These are phyloP conservation scores for Papilio gigon DNA, from an alignment of 2,888 invertebrate species.

Conservation along the genomic window DNA sequence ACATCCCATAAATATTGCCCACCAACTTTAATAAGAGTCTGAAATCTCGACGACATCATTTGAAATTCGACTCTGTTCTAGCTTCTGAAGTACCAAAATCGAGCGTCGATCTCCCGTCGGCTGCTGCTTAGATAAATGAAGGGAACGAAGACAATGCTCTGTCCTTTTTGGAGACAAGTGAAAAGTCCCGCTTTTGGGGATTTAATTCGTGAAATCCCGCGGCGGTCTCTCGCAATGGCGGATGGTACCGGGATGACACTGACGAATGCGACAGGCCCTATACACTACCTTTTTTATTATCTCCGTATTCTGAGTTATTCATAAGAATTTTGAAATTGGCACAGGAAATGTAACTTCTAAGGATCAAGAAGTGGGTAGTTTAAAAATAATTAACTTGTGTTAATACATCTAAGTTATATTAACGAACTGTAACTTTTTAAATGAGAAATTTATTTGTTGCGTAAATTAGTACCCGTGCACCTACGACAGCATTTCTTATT, in stretches of 20 bases:
- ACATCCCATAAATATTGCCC: slow-evolving; percentile 68
- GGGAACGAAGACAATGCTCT: slow-evolving; percentile 66
- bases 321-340: slow-evolving; percentile 16
- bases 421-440: not conserved
- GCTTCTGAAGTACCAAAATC: not conserved
- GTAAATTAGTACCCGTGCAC: not conserved
- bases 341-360: not conserved
- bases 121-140: slow-evolving; percentile 37
- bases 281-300: slow-evolving; percentile 48
- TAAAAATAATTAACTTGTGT: too few relatives aligned
- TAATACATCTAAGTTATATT: not conserved
- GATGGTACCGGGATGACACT: slow-evolving; percentile 63
- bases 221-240: slow-evolving; percentile 66
- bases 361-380: not conserved
- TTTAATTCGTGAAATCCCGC: slow-evolving; percentile 74
- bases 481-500: not conserved
- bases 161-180: slow-evolving; percentile 75
- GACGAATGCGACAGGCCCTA: slow-evolving; percentile 61
- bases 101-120: not conserved
- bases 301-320: slow-evolving; percentile 18
- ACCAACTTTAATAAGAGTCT: slow-evolving; percentile 45
- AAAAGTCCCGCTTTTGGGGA: slow-evolving; percentile 67
- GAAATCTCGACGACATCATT: slow-evolving; percentile 30
- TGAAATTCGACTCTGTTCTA: slow-evolving; percentile 14
- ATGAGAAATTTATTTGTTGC: not conserved